Evolutionary conservation across 2,113 vertebrate genomes (phyloP), one percentile per base, ranked within the genome.

Genomic region (Peromyscus californicus): DNA sequence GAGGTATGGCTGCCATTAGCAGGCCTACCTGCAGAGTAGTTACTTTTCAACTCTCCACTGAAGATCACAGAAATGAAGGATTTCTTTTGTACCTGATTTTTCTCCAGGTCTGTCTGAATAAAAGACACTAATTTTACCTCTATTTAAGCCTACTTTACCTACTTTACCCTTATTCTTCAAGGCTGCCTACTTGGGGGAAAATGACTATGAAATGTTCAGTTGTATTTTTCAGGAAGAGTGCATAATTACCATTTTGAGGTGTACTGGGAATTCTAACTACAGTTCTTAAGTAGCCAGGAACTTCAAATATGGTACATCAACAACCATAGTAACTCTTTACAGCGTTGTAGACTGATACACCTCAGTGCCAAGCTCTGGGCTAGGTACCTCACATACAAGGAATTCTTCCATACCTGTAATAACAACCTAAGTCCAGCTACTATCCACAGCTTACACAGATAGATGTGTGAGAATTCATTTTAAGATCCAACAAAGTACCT

Each of bases 51-150:
- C 45, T 82, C 45, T 82, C 51, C 5, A 72, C 8, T 26, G 42
- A 94, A 89, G 22, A 22, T 65, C 48, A 90, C 29, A 75, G 96
- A 87, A 70, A 79, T 57, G 9, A 79, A 80, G 26, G 0, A 48
- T 95, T 92, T 87, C 45, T 80, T 92, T 87, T 78, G 78, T 31
- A 65, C 24, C 90, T 93, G 3, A 22, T 78, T 91, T 97, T 93
- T 90, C 87, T 69, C 24, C 7, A 85, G 48, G 69, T 22, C 3
- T 87, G 0, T 76, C 5, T 80, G 11, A 89, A 61, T 76, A 86
- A 82, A 80, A 5, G 88, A 86, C n/a, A 33, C 21, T 42, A 80
- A 87, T 84, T 90, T 92, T 86, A 80, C 39, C 84, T 59, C 19
- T 89, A 79, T n/a, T 16, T 36, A 82, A 79, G 13, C 80, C 17